These are phyloP conservation scores for Amphipyra berbera DNA, from an alignment of 2,888 invertebrate genomes.

Conservation along the genomic window DNA sequence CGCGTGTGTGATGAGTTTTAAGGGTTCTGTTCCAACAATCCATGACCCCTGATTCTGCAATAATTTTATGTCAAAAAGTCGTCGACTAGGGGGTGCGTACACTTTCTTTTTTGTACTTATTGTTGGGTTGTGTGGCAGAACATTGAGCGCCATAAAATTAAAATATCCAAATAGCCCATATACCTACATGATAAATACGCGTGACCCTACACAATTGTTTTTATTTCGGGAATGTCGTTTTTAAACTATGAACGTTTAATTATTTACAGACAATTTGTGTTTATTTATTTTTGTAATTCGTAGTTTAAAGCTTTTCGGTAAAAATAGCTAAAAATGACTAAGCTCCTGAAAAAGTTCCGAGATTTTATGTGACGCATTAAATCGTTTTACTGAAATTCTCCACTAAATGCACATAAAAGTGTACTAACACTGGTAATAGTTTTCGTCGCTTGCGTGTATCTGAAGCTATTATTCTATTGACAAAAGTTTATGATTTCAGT, in stretches of 20 bases:
- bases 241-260: background rate
- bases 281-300: background rate
- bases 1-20: constrained; percentile 23
- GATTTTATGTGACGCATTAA: background rate
- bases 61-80: constrained; percentile 30
- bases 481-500: constrained; percentile 5
- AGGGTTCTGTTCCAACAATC: constrained; percentile 21
- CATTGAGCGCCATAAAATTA: background rate
- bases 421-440: background rate
- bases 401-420: background rate
- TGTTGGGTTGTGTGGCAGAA: constrained; percentile 3
- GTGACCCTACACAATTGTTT: too few relatives aligned
- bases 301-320: background rate
- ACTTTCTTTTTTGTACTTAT: constrained; percentile 9
- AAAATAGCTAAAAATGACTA: background rate
- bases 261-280: background rate
- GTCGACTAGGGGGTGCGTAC: constrained; percentile 1
- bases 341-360: background rate
- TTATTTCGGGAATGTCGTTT: background rate
- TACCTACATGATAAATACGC: background rate
- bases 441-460: background rate
- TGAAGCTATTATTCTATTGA: background rate
- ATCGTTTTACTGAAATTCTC: background rate
- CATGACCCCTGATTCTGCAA: constrained; percentile 24
- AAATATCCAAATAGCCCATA: background rate